Evolutionary conservation across 2,113 vertebrate genomes (phyloP).

Genomic region (Tupaia chinensis): DNA sequence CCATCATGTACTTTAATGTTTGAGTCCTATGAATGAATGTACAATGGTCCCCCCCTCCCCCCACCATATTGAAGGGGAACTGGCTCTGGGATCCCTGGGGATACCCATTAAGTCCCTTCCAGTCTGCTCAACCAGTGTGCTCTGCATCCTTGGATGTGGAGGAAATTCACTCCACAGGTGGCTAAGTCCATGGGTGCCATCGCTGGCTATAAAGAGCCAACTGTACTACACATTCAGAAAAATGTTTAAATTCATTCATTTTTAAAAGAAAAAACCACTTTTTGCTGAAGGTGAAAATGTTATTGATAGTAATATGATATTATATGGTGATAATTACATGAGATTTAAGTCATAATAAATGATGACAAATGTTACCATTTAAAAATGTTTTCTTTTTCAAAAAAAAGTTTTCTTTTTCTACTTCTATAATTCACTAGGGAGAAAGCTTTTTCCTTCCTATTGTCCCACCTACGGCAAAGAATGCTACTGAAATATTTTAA

Average conservation of each 20-base stretch:
- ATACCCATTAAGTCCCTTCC: no score
- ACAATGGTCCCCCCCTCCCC: no score
- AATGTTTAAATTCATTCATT: not conserved
- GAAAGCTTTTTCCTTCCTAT: not conserved
- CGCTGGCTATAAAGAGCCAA: no score
- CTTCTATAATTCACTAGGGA: not conserved
- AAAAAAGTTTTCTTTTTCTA: not conserved
- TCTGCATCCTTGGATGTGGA: no score
- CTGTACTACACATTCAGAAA: conserved; percentile 10
- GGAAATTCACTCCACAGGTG: no score
- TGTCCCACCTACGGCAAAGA: not conserved
- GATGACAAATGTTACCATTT: not conserved
- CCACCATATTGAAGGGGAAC: no score
- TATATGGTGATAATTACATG: not conserved
- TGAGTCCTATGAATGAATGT: conserved; percentile 2
- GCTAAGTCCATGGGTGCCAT: no score
- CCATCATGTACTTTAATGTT: not conserved
- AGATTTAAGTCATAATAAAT: not conserved
- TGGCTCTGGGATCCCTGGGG: no score
- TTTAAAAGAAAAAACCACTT: not conserved
- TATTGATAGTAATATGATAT: not conserved
- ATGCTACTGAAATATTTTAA: conserved; percentile 17
- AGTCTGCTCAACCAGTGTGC: no score
- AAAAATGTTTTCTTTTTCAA: not conserved
- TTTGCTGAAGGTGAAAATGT: not conserved